Conservation (phyloP, 2,113 vertebrate genomes). For the Laticauda colubrina region DNA sequence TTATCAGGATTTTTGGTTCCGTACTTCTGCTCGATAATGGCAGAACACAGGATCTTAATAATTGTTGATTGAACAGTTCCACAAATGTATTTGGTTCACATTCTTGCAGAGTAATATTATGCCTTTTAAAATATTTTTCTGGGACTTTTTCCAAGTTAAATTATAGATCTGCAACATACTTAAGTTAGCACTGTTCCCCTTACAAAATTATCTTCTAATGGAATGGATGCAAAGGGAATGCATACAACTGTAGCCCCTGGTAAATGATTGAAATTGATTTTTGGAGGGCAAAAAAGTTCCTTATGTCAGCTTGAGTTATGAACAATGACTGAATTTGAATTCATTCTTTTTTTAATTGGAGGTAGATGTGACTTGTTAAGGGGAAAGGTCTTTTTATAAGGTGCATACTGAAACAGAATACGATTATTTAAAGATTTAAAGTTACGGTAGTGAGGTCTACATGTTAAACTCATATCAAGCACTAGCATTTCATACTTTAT, state of each 20-base stretch:
- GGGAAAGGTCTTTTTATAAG: neutral
- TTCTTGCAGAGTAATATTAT: slow-evolving; percentile 4
- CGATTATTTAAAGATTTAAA: slow-evolving; percentile 12
- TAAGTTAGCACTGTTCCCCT: neutral
- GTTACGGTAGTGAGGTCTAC: neutral
- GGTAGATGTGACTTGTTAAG: neutral
- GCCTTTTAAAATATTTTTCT: slow-evolving; percentile 24
- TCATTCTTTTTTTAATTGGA: neutral
- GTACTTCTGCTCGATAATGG: slow-evolving; percentile 21
- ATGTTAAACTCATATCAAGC: slow-evolving; percentile 12
- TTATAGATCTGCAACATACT: slow-evolving; percentile 26
- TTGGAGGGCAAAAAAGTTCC: neutral
- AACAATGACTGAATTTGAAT: slow-evolving; percentile 8
- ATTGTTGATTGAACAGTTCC: slow-evolving; percentile 1
- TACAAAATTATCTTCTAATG: slow-evolving; percentile 27
- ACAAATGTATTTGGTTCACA: slow-evolving; percentile 10
- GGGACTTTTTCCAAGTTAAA: slow-evolving; percentile 16
- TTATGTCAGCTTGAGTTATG: slow-evolving; percentile 12
- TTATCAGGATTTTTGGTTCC: slow-evolving; percentile 7
- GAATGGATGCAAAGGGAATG: slow-evolving; percentile 19
- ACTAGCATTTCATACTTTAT: slow-evolving; percentile 11
- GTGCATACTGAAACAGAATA: neutral
- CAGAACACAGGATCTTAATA: slow-evolving; percentile 18
- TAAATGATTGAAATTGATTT: neutral
- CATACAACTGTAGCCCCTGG: neutral